These are phyloP conservation scores for Nephotettix cincticeps DNA, from an alignment of 1,140 invertebrate genomes.

Conservation along the genomic window DNA sequence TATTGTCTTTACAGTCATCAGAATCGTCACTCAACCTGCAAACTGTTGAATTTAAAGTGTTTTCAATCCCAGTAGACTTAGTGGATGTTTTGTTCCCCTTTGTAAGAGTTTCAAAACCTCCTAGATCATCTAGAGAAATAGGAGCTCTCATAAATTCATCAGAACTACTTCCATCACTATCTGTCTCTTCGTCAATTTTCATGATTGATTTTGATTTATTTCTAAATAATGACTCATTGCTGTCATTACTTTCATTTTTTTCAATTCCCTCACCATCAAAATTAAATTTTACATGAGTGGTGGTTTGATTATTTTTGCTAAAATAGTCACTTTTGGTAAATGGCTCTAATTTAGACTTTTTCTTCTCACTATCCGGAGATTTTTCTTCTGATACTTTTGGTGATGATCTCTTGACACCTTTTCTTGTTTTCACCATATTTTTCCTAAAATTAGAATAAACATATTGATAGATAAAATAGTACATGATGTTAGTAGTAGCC, in stretches of 20 bases:
- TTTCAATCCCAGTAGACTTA: too few species aligned
- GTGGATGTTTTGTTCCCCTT: background rate
- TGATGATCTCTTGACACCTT: background rate
- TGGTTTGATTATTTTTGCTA: background rate
- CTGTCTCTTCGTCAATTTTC: background rate
- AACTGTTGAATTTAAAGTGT: background rate
- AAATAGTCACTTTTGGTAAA: background rate
- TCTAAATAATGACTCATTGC: background rate
- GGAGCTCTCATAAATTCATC: conserved; percentile 31
- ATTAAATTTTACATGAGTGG: background rate
- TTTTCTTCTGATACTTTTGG: background rate
- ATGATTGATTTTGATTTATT: background rate
- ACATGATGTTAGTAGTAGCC: too few species aligned
- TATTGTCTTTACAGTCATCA: conserved; percentile 1
- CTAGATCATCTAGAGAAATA: conserved; percentile 26
- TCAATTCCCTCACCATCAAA: background rate
- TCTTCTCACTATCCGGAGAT: background rate
- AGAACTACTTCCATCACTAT: conserved; percentile 27
- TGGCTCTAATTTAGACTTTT: background rate
- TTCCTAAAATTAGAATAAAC: background rate
- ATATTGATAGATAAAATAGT: too few species aligned
- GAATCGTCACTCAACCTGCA: conserved; percentile 23
- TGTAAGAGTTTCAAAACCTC: conserved; percentile 18
- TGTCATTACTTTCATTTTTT: background rate
- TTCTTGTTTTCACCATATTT: conserved; percentile 12